Conservation (phyloP, 1,140 invertebrate genomes). For the Drosophila cardini region DNA sequence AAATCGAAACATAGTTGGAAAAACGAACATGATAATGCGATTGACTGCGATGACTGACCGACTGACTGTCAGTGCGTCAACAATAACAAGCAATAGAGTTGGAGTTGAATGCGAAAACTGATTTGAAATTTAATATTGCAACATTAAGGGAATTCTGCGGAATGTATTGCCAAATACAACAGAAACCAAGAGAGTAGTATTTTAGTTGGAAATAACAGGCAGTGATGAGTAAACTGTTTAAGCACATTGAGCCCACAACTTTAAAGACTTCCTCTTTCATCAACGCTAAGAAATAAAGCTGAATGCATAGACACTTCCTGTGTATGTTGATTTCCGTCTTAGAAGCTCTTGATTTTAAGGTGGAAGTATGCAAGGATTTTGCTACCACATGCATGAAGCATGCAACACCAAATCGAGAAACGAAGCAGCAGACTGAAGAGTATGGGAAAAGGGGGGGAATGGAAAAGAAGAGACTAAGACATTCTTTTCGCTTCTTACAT, state of each 20-base stretch:
- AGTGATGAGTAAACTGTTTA: neutral
- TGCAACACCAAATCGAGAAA: slow-evolving; percentile 7
- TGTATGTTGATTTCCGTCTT: slow-evolving; percentile 74
- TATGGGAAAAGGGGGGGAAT: neutral
- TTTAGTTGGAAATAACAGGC: neutral
- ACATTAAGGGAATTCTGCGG: neutral
- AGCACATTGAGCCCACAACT: neutral
- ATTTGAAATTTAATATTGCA: neutral
- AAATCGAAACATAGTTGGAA: slow-evolving; percentile 9
- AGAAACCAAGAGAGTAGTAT: neutral
- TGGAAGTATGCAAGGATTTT: slow-evolving; percentile 16
- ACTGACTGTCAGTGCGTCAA: slow-evolving; percentile 16
- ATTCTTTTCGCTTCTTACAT: slow-evolving; percentile 51
- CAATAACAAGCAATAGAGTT: slow-evolving; percentile 3
- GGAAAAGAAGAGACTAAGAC: neutral
- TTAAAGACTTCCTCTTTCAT: slow-evolving; percentile 6
- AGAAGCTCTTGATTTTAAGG: slow-evolving; percentile 70
- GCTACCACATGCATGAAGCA: neutral
- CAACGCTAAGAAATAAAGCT: slow-evolving; percentile 8
- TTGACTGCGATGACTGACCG: slow-evolving; percentile 31
- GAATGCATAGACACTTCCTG: slow-evolving; percentile 63
- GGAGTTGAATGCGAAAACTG: neutral
- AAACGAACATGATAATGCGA: slow-evolving; percentile 46
- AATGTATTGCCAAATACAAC: neutral
- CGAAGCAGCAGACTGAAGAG: too few relatives aligned